phyloP scores from a whole-genome alignment of 2,113 vertebrate species.

The Syngnathoides biaculeatus region DNA sequence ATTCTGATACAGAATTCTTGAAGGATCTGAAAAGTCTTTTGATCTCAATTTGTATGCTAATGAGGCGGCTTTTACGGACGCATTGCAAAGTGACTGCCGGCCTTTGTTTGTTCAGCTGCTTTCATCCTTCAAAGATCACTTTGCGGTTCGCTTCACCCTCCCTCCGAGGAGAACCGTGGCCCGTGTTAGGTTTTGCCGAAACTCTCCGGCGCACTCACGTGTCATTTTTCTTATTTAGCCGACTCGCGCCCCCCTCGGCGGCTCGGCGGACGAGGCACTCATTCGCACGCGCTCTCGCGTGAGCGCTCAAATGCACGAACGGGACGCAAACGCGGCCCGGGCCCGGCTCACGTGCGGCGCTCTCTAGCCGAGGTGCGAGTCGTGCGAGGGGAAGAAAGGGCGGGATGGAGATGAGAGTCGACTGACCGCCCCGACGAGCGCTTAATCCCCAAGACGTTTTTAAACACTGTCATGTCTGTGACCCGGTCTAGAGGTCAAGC shows the following conservation, averaged over 20 bases:
- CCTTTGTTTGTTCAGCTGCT: conserved; percentile 36
- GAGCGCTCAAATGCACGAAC: conserved; percentile 62
- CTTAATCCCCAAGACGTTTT: conserved; percentile 41
- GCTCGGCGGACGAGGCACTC: conserved; percentile 47
- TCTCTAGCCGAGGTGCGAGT: conserved; percentile 47
- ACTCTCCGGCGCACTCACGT: background rate
- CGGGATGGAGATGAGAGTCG: conserved; percentile 20
- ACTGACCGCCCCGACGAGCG: conserved; percentile 37
- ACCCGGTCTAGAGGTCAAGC: conserved; percentile 46
- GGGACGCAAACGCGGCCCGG: conserved; percentile 41
- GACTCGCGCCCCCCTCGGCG: conserved; percentile 48
- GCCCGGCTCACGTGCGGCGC: conserved; percentile 54
- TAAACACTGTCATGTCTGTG: conserved; percentile 39
- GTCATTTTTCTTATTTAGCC: conserved; percentile 26
- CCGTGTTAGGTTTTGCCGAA: conserved; percentile 13
- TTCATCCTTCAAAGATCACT: conserved; percentile 33
- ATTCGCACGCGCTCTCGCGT: conserved; percentile 59
- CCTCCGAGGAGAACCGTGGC: conserved; percentile 26
- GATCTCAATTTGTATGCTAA: conserved; percentile 60
- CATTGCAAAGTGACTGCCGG: conserved; percentile 31
- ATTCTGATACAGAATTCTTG: conserved; percentile 44
- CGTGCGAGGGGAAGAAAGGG: conserved; percentile 27
- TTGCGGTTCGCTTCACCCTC: conserved; percentile 32
- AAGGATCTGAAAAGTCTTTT: conserved; percentile 51
- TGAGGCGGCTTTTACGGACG: conserved; percentile 34